Evolutionary conservation across 2,113 vertebrate genomes (phyloP).

Genomic region (Semicossyphus pulcher): DNA sequence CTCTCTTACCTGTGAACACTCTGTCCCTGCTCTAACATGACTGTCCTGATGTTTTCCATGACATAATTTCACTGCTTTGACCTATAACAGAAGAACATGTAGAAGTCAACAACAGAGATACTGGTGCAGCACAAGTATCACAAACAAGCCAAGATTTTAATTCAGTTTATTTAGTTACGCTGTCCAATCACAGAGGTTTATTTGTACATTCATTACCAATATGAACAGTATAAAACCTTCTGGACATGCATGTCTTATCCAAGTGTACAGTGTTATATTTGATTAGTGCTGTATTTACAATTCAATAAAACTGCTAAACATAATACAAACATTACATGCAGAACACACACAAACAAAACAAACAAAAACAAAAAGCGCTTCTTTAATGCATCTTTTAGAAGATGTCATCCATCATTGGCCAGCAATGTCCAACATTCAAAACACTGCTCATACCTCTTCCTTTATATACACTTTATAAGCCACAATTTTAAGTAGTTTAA

Average conservation of each 20-base stretch:
- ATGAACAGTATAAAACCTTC: constrained; percentile 73
- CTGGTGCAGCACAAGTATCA: not conserved
- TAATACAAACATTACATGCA: constrained; percentile 66
- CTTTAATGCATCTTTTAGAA: constrained; percentile 43
- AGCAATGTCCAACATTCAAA: constrained; percentile 75
- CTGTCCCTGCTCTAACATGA: constrained; percentile 32
- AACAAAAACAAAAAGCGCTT: constrained; percentile 27
- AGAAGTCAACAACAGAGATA: not conserved
- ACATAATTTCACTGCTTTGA: not conserved
- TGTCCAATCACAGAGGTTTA: constrained; percentile 63
- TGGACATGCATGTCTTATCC: constrained; percentile 72
- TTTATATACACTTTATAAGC: constrained; percentile 45
- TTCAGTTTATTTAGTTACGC: constrained; percentile 46
- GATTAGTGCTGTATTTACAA: constrained; percentile 70
- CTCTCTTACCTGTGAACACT: constrained; percentile 12
- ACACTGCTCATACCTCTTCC: constrained; percentile 42
- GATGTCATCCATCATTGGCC: constrained; percentile 79
- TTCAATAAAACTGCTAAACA: constrained; percentile 62
- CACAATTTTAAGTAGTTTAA: constrained; percentile 25
- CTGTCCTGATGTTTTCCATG: not conserved
- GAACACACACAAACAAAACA: constrained; percentile 57
- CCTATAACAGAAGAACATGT: not conserved
- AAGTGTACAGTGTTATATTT: constrained; percentile 57
- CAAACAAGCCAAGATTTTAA: constrained; percentile 22
- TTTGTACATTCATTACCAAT: constrained; percentile 66